phyloP scores from a whole-genome alignment of 2,113 vertebrate species.

The Ceratotherium simum region DNA sequence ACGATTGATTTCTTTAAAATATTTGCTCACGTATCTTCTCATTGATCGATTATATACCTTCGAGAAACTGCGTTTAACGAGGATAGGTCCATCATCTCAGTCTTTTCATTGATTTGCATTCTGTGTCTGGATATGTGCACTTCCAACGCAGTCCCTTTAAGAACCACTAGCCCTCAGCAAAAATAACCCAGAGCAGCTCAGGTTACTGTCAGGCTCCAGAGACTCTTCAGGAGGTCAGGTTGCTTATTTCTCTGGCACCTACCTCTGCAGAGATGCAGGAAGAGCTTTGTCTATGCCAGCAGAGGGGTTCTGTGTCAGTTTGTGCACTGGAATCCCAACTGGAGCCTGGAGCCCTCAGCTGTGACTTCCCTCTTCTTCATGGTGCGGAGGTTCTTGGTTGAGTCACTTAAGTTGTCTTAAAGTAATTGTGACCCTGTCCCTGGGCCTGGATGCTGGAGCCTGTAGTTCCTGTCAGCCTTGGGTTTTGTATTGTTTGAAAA shows the following conservation, averaged over 20 bases:
- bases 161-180: constrained; percentile 73
- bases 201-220: constrained; percentile 75
- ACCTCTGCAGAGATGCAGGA: constrained; percentile 26
- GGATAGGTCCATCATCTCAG: neutral
- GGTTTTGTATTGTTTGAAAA: constrained; percentile 29
- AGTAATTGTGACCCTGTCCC: neutral
- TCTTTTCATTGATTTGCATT: neutral
- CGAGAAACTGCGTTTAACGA: neutral
- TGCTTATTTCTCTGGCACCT: constrained; percentile 70
- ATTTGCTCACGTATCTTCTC: neutral
- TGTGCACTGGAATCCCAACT: neutral
- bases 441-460: neutral
- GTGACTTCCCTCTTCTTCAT: neutral
- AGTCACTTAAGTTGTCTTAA: neutral
- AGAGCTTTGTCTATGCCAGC: neutral
- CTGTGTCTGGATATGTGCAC: neutral
- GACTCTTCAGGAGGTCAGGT: constrained; percentile 71
- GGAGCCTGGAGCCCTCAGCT: neutral
- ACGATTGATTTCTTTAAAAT: neutral
- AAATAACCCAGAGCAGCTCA: constrained; percentile 79
- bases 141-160: constrained; percentile 76
- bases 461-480: neutral
- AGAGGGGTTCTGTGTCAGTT: neutral
- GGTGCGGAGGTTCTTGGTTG: neutral
- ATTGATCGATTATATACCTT: neutral